Base-by-base conservation (phyloP, 2,113 vertebrate species). In the Colaptes auratus region DNA sequence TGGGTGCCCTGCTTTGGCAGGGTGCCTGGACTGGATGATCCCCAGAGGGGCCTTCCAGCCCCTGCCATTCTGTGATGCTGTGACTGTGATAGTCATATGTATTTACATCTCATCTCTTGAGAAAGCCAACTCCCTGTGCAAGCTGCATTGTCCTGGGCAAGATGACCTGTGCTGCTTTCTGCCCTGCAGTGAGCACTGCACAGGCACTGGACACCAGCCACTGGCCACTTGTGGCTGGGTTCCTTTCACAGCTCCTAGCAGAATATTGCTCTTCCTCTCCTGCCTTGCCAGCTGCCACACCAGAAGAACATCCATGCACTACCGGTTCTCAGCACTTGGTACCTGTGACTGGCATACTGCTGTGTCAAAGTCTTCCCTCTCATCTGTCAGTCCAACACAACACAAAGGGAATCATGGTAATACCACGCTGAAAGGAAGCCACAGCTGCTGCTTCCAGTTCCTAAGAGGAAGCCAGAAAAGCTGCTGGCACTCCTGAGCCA, bases 11-110 rank as follows among this genome's bases (percentile, higher is more conserved):
- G 13, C 42, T 42, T 42, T 15, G 42, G 42, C 42, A 44, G 42
- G 42, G 15, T 15, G 42, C 42, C 15, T 44, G 18, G 16, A 48
- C 46, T 48, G 46, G 46, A 48, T 48, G 46, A 48, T 48, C 19
- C 46, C 46, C 46, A 48, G 46, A 48, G 46, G 46, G 19, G 17
- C 46, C 17, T 48, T 48, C 46, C 46, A 48, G 46, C 46, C 46
- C 46, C 46, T 48, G 46, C 19, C 19, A 48, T 48, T 17, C 46
- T 48, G 46, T 48, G 46, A 20, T 48, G 17, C 16, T 48, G 46
- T 48, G 46, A 18, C 46, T 48, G 17, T 48, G 46, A 48, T 8
- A 3, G 64, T 10, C 9, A 0, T 9, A 15, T 1, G 21, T 21
- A 27, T 33, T 3, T 56, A 69, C 56, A 82, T 35, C 13, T 30